Conservation (phyloP, 2,113 vertebrate species). For the Pelobates fuscus region DNA sequence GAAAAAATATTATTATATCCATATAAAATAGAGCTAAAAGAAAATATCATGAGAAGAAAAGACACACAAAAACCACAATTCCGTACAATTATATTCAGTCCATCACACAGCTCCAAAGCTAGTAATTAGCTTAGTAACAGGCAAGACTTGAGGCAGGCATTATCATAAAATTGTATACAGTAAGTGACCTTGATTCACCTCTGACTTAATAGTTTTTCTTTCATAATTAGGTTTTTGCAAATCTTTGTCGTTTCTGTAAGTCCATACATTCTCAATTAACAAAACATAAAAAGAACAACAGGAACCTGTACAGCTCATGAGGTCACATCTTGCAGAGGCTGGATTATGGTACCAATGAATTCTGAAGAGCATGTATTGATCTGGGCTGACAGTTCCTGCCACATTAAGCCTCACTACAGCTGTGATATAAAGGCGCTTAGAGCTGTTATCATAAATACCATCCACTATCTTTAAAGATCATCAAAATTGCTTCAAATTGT, state of each 20-base stretch:
- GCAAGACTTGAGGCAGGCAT: constrained; percentile 22
- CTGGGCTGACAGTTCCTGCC: constrained; percentile 83
- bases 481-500: constrained; percentile 75
- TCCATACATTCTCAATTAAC: constrained; percentile 73
- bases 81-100: too few relatives aligned
- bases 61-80: too few relatives aligned
- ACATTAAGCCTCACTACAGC: constrained; percentile 81
- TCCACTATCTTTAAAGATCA: constrained; percentile 84
- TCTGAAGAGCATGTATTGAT: constrained; percentile 86
- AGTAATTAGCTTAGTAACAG: constrained; percentile 7
- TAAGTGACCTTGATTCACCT: constrained; percentile 62
- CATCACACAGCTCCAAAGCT: too few relatives aligned
- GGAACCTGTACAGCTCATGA: constrained; percentile 81
- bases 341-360: constrained; percentile 86
- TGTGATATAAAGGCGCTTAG: constrained; percentile 83
- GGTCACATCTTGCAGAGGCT: constrained; percentile 82
- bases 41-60: too few relatives aligned
- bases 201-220: constrained; percentile 63
- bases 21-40: too few relatives aligned
- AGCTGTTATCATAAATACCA: constrained; percentile 85
- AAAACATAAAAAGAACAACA: constrained; percentile 76
- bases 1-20: too few relatives aligned
- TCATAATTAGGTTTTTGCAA: constrained; percentile 79
- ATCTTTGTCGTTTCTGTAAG: constrained; percentile 75
- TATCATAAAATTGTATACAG: constrained; percentile 52